Evolutionary conservation across 2,888 invertebrate species (phyloP).

Genomic region (Dinocampus coccinellae): DNA sequence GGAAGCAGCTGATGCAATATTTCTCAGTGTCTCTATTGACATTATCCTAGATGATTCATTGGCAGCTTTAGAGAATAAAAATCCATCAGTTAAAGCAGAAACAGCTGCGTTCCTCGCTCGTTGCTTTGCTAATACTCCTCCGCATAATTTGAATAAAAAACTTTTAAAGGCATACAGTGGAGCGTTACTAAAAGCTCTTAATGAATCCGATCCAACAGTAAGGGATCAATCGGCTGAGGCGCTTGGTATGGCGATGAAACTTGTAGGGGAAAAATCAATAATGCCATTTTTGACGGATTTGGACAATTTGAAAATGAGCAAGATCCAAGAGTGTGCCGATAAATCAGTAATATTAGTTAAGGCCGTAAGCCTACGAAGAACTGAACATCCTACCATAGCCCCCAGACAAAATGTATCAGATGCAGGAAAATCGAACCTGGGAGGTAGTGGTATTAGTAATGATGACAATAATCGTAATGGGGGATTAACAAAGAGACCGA

Average conservation of each 20-base stretch:
- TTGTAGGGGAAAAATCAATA: constrained; percentile 93
- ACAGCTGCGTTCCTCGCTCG: constrained; percentile 87
- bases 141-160: constrained; percentile 89
- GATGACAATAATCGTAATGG: too few species aligned
- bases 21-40: constrained; percentile 83
- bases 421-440: constrained; percentile 43
- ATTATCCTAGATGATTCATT: constrained; percentile 87
- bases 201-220: constrained; percentile 89
- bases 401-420: constrained; percentile 71
- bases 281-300: constrained; percentile 88
- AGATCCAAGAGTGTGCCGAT: constrained; percentile 94
- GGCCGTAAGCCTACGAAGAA: constrained; percentile 75
- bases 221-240: constrained; percentile 94
- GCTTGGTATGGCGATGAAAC: constrained; percentile 92
- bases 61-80: constrained; percentile 90
- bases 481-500: constrained; percentile 53
- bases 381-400: constrained; percentile 72
- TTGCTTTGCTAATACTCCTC: constrained; percentile 85
- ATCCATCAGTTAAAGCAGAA: constrained; percentile 90
- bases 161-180: constrained; percentile 85
- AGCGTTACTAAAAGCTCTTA: constrained; percentile 82
- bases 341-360: constrained; percentile 90
- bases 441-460: constrained; percentile 22
- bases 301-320: constrained; percentile 91
- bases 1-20: constrained; percentile 93